These are phyloP conservation scores for Liparis tanakae DNA, from an alignment of 2,797 vertebrate genomes.

Conservation along the genomic window DNA sequence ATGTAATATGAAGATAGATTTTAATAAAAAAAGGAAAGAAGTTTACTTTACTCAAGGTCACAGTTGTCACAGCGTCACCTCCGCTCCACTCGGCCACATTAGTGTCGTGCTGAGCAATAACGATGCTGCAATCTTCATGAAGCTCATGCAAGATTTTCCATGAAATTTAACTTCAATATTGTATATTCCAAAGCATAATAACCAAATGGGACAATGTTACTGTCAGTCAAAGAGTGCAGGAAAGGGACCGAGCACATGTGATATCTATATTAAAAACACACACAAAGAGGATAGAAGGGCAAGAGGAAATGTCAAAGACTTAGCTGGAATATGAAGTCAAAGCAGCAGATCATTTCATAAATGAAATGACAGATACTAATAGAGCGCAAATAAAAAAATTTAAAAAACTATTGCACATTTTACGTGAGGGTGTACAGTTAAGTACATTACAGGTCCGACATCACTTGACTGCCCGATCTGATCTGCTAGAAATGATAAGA, in stretches of 20 bases:
- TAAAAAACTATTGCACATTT: not conserved
- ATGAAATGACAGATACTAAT: not conserved
- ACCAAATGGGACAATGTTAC: not conserved
- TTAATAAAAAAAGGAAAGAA: not conserved
- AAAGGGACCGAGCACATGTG: not conserved
- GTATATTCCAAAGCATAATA: not conserved
- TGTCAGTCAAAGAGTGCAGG: not conserved
- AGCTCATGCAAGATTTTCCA: not conserved
- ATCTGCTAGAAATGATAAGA: not conserved
- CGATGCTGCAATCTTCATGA: not conserved
- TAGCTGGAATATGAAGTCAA: not conserved
- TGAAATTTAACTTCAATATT: not conserved
- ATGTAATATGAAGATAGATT: not conserved
- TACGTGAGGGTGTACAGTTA: not conserved
- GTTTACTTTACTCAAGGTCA: slow-evolving; percentile 10
- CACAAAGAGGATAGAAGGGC: not conserved
- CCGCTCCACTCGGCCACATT: not conserved
- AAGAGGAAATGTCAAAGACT: not conserved
- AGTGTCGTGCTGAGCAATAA: not conserved
- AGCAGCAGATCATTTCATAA: not conserved
- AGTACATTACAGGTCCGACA: not conserved
- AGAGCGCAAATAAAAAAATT: not conserved
- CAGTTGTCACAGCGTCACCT: not conserved
- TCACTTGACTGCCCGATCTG: not conserved
- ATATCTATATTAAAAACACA: not conserved